A percentile compares a stretch with the other conserved stretches of the same genome.
Evolutionary conservation across 2,888 invertebrate species (phyloP).

Genomic region (Lycocerus yunnanus): DNA sequence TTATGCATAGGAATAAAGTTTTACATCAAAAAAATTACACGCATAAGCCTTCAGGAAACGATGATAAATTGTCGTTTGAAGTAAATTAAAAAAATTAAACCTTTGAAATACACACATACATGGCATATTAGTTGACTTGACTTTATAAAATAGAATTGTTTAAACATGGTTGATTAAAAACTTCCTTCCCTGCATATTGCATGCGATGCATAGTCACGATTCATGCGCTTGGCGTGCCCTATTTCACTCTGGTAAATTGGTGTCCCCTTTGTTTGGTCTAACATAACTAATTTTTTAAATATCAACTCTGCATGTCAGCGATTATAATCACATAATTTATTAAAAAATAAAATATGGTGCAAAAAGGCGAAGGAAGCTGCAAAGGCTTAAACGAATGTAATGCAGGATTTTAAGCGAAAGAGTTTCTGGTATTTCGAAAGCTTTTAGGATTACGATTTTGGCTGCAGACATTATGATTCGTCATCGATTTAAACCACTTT

Average conservation of each 20-base stretch:
- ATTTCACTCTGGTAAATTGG: slow-evolving; percentile 16
- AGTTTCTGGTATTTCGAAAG: slow-evolving; percentile 40
- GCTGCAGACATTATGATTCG: slow-evolving; percentile 39
- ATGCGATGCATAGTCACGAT: slow-evolving; percentile 25
- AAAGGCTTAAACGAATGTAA: background rate
- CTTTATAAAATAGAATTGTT: slow-evolving; percentile 22
- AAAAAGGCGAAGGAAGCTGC: background rate
- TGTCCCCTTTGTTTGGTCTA: slow-evolving; percentile 18
- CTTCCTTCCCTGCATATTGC: slow-evolving; percentile 21
- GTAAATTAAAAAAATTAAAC: slow-evolving; percentile 4
- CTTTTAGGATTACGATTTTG: slow-evolving; percentile 41
- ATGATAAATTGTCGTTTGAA: slow-evolving; percentile 1
- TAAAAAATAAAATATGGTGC: background rate
- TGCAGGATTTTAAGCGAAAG: slow-evolving; percentile 32
- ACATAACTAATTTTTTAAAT: slow-evolving; percentile 13
- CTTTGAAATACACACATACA: slow-evolving; percentile 3
- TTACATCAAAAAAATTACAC: background rate
- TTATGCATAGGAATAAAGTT: background rate
- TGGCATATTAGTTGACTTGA: slow-evolving; percentile 7
- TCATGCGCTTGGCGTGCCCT: slow-evolving; percentile 14
- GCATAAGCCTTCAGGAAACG: background rate
- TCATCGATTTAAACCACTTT: slow-evolving; percentile 41
- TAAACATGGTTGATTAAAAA: slow-evolving; percentile 25
- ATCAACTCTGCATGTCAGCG: slow-evolving; percentile 15
- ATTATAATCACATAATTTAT: slow-evolving; percentile 9